Percentiles rank a stretch among this genome's conserved stretches.
Conservation (phyloP, 2,888 invertebrate genomes). For the Pristionchus entomophagus region DNA sequence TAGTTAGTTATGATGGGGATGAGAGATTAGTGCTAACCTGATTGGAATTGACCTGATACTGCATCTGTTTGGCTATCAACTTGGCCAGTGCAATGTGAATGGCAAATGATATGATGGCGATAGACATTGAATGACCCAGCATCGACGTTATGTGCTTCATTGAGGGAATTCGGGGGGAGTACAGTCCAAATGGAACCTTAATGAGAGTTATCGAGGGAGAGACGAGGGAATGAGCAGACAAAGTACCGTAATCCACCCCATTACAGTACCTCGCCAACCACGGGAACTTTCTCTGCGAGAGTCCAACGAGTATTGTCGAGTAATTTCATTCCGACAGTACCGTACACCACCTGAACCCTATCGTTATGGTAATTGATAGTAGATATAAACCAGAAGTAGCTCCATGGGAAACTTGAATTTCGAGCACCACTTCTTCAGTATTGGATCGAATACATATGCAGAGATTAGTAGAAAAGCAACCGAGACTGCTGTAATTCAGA, state of each 20-base stretch:
- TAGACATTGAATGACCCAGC: slow-evolving; percentile 56
- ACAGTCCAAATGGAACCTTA: slow-evolving; percentile 54
- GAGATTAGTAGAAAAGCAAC: slow-evolving; percentile 60
- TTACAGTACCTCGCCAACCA: slow-evolving; percentile 44
- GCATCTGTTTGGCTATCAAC: slow-evolving; percentile 77
- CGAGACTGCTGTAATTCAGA: slow-evolving; percentile 53
- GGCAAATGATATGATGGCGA: slow-evolving; percentile 67
- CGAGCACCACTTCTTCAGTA: slow-evolving; percentile 57
- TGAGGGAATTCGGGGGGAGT: slow-evolving; percentile 50
- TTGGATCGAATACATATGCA: slow-evolving; percentile 65
- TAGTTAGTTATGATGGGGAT: no score
- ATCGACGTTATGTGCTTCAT: slow-evolving; percentile 49
- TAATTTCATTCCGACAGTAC: slow-evolving; percentile 34
- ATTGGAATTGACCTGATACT: slow-evolving; percentile 77
- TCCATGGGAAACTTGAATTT: slow-evolving; percentile 70
- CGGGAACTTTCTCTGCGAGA: not conserved
- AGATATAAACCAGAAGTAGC: slow-evolving; percentile 57
- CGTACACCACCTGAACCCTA: slow-evolving; percentile 11
- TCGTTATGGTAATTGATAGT: not conserved
- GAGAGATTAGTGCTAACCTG: slow-evolving; percentile 54
- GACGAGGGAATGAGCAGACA: not conserved
- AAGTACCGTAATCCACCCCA: not conserved
- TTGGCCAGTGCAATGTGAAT: slow-evolving; percentile 75
- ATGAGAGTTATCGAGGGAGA: not conserved
- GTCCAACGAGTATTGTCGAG: slow-evolving; percentile 22